Conservation (phyloP, 2,113 vertebrate species). For the Hiodon alosoides region DNA sequence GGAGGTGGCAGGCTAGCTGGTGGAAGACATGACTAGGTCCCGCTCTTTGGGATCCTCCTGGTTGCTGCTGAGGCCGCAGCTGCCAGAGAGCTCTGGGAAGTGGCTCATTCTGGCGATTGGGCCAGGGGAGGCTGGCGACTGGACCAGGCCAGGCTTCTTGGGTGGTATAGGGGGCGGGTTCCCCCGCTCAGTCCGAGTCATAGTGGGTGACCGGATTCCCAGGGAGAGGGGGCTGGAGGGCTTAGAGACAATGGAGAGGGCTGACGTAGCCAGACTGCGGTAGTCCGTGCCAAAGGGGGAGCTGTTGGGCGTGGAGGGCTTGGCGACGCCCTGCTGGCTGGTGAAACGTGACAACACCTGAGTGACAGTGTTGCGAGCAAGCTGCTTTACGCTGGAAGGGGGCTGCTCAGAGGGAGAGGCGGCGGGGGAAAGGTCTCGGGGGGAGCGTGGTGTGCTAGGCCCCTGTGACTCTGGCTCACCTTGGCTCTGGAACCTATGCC, state of each 20-base stretch:
- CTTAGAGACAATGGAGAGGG: conserved; percentile 55
- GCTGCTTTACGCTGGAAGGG: conserved; percentile 78
- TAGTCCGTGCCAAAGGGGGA: conserved; percentile 98
- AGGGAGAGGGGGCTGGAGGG: conserved; percentile 80
- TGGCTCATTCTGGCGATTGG: conserved; percentile 60
- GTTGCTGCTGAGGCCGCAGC: conserved; percentile 66
- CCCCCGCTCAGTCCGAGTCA: conserved; percentile 77
- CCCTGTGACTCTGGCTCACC: conserved; percentile 73
- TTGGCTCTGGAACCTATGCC: conserved; percentile 92
- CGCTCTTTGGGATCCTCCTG: conserved; percentile 79
- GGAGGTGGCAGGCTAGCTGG: conserved; percentile 65
- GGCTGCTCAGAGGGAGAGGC: conserved; percentile 46
- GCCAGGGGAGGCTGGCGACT: conserved; percentile 70
- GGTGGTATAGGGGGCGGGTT: conserved; percentile 81
- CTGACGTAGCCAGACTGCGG: conserved; percentile 64
- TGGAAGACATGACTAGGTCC: conserved; percentile 79
- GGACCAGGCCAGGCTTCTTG: conserved; percentile 82
- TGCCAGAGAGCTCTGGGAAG: conserved; percentile 70
- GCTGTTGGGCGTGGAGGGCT: conserved; percentile 71
- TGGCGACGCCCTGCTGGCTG: conserved; percentile 79
- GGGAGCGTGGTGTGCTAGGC: conserved; percentile 64
- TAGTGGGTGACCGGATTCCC: conserved; percentile 84
- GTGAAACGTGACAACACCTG: conserved; percentile 97
- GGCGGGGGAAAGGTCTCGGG: conserved; percentile 86
- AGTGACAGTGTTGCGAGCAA: conserved; percentile 93